phyloP scores from a whole-genome alignment of 2,797 vertebrate species.

The Ctenopoma multispine region DNA sequence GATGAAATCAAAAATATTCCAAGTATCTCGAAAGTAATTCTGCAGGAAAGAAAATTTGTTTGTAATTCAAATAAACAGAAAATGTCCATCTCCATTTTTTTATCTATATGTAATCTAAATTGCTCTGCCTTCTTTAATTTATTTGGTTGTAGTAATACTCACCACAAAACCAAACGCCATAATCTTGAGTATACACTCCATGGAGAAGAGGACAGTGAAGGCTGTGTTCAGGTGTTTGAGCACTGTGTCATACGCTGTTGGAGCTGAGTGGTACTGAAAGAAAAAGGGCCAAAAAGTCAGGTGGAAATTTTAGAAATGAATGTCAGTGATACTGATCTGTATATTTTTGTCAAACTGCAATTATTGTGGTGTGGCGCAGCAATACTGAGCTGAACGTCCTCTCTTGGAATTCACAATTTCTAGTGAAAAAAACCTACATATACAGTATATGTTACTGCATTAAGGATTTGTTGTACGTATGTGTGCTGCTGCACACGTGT shows the following conservation, averaged over 20 bases:
- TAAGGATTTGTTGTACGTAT: too few species aligned
- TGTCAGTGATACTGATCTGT: neutral
- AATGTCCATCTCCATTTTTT: too few species aligned
- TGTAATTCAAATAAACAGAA: neutral
- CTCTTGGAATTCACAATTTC: too few species aligned
- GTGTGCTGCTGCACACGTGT: neutral
- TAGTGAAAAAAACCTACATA: too few species aligned
- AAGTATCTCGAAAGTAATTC: slow-evolving; percentile 99
- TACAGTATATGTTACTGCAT: too few species aligned
- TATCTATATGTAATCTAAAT: neutral
- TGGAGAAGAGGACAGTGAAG: slow-evolving; percentile 97
- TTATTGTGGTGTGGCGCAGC: too few species aligned
- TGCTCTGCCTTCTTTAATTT: neutral
- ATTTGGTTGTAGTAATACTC: slow-evolving; percentile 59
- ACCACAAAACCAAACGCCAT: slow-evolving; percentile 97
- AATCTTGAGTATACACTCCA: slow-evolving; percentile 98
- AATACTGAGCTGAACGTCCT: too few species aligned
- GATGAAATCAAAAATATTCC: slow-evolving; percentile 99
- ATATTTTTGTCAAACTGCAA: too few species aligned
- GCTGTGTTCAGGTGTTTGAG: slow-evolving; percentile 97
- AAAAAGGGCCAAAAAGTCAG: neutral
- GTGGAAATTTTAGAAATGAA: neutral
- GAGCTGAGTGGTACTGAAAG: slow-evolving; percentile 93
- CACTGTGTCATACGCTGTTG: slow-evolving; percentile 92
- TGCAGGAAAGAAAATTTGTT: slow-evolving; percentile 61